Percentiles rank a stretch among this genome's conserved stretches.
These are phyloP conservation scores for Leptoteleia sp. DNA, from an alignment of 1,140 invertebrate genomes.

Conservation along the genomic window DNA sequence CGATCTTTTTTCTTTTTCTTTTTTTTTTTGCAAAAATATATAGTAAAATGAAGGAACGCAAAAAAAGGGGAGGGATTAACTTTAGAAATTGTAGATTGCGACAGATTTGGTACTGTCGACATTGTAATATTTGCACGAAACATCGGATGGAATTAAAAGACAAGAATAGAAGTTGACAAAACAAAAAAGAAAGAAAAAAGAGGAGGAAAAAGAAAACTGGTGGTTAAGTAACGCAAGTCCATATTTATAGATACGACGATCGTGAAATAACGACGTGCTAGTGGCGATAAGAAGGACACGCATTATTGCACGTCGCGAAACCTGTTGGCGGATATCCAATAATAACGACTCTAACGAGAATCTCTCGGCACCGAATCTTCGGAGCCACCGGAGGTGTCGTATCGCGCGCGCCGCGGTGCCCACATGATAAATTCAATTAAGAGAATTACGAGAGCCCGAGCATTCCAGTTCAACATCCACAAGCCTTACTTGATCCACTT, in stretches of 20 bases:
- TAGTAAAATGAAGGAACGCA: no score
- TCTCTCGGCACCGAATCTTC: constrained; percentile 52
- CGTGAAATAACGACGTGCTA: constrained; percentile 27
- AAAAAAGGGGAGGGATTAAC: no score
- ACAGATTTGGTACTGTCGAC: no score
- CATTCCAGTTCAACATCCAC: constrained; percentile 57
- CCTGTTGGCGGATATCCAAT: constrained; percentile 63
- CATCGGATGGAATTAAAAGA: no score
- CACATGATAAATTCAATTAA: constrained; percentile 67
- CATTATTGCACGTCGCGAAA: constrained; percentile 58
- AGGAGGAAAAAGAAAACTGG: no score
- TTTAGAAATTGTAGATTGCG: no score
- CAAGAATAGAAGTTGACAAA: no score
- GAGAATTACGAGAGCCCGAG: constrained; percentile 55
- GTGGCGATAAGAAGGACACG: constrained; percentile 57
- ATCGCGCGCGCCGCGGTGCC: constrained; percentile 44
- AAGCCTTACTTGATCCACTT: constrained; percentile 59
- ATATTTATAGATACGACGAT: constrained; percentile 41
- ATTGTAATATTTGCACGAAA: no score
- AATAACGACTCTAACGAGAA: constrained; percentile 63
- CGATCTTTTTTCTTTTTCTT: no score
- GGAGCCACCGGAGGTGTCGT: constrained; percentile 49
- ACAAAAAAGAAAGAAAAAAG: no score
- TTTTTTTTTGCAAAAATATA: no score
- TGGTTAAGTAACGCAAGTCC: background rate